Evolutionary conservation across 2,113 vertebrate genomes (phyloP).

Genomic region (Clarias batrachus): DNA sequence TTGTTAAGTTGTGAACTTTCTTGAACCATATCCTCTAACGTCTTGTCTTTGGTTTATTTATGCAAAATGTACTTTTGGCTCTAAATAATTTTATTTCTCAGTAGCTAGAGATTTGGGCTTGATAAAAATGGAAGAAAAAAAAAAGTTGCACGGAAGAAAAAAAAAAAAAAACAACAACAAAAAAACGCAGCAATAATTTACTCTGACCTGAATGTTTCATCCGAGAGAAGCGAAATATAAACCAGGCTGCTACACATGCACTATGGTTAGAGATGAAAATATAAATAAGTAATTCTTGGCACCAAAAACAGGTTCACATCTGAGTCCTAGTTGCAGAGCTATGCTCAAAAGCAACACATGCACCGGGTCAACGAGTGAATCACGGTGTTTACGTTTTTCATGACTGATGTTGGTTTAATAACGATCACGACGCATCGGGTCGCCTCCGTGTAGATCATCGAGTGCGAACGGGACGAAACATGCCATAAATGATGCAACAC

Average conservation of each 20-base stretch:
- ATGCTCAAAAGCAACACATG: background rate
- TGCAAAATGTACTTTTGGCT: background rate
- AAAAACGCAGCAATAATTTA: constrained; percentile 33
- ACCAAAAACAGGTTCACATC: background rate
- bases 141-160: background rate
- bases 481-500: constrained; percentile 40
- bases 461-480: constrained; percentile 28
- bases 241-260: constrained; percentile 25
- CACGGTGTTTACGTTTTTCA: background rate
- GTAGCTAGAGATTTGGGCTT: background rate
- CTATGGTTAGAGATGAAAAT: constrained; percentile 21
- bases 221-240: constrained; percentile 25
- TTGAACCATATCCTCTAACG: background rate
- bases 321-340: background rate
- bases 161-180: background rate
- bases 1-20: background rate
- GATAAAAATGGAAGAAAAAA: constrained; percentile 3
- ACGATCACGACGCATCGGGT: background rate
- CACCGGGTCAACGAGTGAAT: background rate
- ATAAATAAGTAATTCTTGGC: constrained; percentile 18
- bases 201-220: constrained; percentile 42
- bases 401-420: constrained; percentile 6
- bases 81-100: background rate
- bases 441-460: background rate
- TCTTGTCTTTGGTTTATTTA: background rate